Base-by-base conservation (phyloP, 2,888 invertebrate genomes). In the Corythucha ciliata region DNA sequence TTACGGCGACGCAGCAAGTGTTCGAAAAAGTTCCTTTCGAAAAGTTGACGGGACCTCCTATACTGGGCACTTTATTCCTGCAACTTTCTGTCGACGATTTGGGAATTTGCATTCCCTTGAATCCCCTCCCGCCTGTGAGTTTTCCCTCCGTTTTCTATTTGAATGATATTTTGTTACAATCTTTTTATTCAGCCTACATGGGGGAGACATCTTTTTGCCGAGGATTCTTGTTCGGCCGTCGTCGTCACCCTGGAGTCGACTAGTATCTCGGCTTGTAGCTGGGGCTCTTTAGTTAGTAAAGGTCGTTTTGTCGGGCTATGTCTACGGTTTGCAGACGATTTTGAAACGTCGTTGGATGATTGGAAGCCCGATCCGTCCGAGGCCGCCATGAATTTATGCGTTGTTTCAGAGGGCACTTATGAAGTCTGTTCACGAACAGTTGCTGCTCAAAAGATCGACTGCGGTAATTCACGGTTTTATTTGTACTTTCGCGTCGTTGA, bases 381-480 rank as follows among this genome's bases (percentile, higher is more conserved):
- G 53, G 46, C 61, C 3, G 78, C 77, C 53, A 83, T 88, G 81
- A 92, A 92, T 68, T 75, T 91, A 36, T 96, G 97, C 70, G 87
- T 91, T 48, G 98, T 98, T n/a, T 96, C 94, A 8, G 93, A 94
- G 69, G 98, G 98, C 14, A 96, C 96, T 1, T 98, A 96, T 66
- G 94, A 97, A 72, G 91, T 98, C 4, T 93, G 92, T 71, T 91
- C 90, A 58, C 74, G 91, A 54, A 96, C 96, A 0, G 53, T 58
- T 6, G 83, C 87, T 47, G 88, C 90, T 7, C 83, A 87, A 27
- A 87, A 88, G 66, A 83, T 81, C 61, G 76, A 75, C 54, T 68
- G 72, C 58, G 86, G 85, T 83, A 64, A 63, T 60, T 51, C 52
- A 16, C 12, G 39, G 0, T n/a, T n/a, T n/a, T n/a, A n/a, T n/a